These are phyloP conservation scores for Hemithea aestivaria DNA, from an alignment of 2,888 invertebrate genomes.

Conservation along the genomic window DNA sequence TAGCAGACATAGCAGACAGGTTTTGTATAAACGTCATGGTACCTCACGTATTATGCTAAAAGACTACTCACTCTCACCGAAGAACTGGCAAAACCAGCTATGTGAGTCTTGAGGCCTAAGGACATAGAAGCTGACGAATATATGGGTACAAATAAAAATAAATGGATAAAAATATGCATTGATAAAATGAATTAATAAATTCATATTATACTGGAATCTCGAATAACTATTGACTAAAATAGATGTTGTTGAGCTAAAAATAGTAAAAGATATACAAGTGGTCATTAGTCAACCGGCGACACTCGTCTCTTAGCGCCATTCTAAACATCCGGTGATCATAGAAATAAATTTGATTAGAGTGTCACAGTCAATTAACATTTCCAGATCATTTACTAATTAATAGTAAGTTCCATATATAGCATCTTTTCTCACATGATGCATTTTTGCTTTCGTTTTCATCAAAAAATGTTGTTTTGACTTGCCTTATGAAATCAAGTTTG, in stretches of 20 bases:
- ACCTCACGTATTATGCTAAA: constrained; percentile 7
- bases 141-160: too few relatives aligned
- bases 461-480: too few relatives aligned
- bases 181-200: too few relatives aligned
- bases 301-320: background rate
- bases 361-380: constrained; percentile 18
- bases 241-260: background rate
- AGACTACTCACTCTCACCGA: constrained; percentile 23
- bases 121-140: too few relatives aligned
- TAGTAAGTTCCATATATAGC: constrained; percentile 6
- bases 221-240: too few relatives aligned
- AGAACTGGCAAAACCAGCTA: constrained; percentile 25
- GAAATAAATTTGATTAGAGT: constrained; percentile 13
- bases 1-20: constrained; percentile 5
- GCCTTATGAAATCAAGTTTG: too few relatives aligned
- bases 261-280: too few relatives aligned
- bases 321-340: constrained; percentile 24
- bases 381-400: constrained; percentile 16
- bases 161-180: too few relatives aligned
- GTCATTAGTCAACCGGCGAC: constrained; percentile 1
- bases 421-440: constrained; percentile 4
- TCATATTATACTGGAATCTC: too few relatives aligned
- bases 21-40: constrained; percentile 11
- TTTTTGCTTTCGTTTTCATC: constrained; percentile 10
- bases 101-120: background rate